phyloP scores from a whole-genome alignment of 2,888 invertebrate species.

The Abscondita cerata region DNA sequence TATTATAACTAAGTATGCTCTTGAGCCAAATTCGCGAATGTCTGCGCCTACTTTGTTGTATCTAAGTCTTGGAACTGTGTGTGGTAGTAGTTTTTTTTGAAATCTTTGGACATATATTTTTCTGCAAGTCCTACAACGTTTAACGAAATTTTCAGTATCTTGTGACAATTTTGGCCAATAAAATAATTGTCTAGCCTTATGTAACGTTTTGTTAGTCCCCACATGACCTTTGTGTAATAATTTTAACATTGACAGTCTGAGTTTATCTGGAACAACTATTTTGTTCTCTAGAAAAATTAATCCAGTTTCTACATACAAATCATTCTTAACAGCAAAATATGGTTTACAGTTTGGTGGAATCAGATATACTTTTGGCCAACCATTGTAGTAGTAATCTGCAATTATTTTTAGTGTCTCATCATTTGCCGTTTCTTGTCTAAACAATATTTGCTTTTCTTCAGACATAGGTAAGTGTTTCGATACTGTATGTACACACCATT shows the following conservation, averaged over 20 bases:
- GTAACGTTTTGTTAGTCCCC: neutral
- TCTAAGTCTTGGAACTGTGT: constrained; percentile 2
- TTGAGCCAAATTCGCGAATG: constrained; percentile 35
- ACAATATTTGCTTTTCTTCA: neutral
- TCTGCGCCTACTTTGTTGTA: constrained; percentile 38
- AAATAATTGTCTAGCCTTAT: constrained; percentile 2
- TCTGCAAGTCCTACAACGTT: constrained; percentile 35
- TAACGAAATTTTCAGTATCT: constrained; percentile 11
- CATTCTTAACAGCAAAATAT: neutral
- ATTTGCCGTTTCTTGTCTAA: neutral
- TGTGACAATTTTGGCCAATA: neutral
- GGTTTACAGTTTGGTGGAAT: neutral
- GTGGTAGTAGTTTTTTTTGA: constrained; percentile 33
- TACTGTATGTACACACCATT: no score
- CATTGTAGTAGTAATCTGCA: neutral
- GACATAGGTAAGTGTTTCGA: no score
- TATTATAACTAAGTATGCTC: constrained; percentile 32
- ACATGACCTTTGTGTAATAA: constrained; percentile 2
- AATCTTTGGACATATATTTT: constrained; percentile 33
- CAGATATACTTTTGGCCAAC: neutral
- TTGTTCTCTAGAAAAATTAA: neutral
- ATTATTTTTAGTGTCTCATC: neutral
- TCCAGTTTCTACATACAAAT: neutral
- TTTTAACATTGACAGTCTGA: neutral
- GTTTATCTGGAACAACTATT: neutral